Base-by-base conservation (phyloP, 2,113 vertebrate species). In the Fregata magnificens region DNA sequence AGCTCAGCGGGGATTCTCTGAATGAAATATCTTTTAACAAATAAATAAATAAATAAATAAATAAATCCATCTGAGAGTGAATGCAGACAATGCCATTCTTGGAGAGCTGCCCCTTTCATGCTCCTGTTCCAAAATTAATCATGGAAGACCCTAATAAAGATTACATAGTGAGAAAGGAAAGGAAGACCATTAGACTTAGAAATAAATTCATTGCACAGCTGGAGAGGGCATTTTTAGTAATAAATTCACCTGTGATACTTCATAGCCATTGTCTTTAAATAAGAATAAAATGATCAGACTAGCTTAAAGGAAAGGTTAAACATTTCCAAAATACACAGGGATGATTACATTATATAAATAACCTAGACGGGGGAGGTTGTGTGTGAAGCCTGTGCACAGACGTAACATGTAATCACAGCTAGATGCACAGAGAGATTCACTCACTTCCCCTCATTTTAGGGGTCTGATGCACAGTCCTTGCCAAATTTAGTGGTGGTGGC, bases 1-100 rank as follows among this genome's bases (percentile, higher is more conserved):
- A 98, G 80, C 96, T 98, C 98, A 98, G 96, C 77, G 47, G 97
- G 97, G 97, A 98, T 98, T 97, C 97, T 96, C 88, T 95, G 95
- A 98, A 98, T 98, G 96, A 98, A 98, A 98, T 98, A 98, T 97
- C 94, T 97, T 97, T 96, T 94, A 83, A 98, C 96, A 97, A 91
- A 97, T 4, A 89, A 97, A 98, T 95, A 97, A 97, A 97, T 97
- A 74, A n/a, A n/a, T 20, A 20, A 20, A 7, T 3, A 25, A 38
- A 42, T 63, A 83, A 97, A 94, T 95, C 65, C 82, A 96, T 84
- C 80, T 93, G 28, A 77, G 88, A 97, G 93, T 92, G 85, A 97
- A 97, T 95, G 87, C 93, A 97, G 97, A 81, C 66, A 95, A 94
- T 98, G 90, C 93, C 96, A 95, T 18, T 92, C 95, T 95, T 97